Conservation (phyloP, 2,888 invertebrate species). For the Galerucella pusilla region DNA sequence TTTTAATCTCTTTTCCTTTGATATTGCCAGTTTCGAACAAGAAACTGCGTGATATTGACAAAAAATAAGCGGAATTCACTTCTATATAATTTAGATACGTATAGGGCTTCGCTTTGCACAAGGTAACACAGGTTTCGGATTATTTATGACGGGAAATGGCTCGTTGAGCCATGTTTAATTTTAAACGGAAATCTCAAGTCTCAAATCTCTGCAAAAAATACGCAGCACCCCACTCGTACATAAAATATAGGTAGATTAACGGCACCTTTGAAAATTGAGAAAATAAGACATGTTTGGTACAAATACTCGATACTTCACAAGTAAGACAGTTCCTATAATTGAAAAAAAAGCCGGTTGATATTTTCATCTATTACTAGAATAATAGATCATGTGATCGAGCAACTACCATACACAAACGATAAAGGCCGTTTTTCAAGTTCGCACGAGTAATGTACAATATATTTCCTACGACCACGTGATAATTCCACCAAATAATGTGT, state of each 20-base stretch:
- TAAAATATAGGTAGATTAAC: background rate
- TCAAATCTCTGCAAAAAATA: slow-evolving; percentile 7
- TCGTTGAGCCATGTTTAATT: slow-evolving; percentile 23
- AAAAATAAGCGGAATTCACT: slow-evolving; percentile 28
- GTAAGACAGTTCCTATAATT: no score
- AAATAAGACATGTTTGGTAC: background rate
- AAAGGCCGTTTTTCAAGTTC: no score
- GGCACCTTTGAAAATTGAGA: background rate
- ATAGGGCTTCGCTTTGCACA: slow-evolving; percentile 1
- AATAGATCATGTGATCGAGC: no score
- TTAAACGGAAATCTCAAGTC: slow-evolving; percentile 27
- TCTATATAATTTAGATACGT: slow-evolving; percentile 7
- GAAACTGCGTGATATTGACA: slow-evolving; percentile 31
- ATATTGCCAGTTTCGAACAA: slow-evolving; percentile 34
- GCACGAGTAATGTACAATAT: no score
- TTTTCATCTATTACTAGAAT: no score
- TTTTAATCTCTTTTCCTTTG: slow-evolving; percentile 44
- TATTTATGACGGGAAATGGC: slow-evolving; percentile 25
- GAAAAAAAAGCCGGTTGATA: no score
- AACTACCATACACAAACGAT: no score
- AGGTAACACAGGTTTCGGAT: slow-evolving; percentile 16
- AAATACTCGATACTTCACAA: no score
- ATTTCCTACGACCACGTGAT: no score
- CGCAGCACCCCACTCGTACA: background rate
- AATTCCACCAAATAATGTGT: no score